Conservation (phyloP, 2,888 invertebrate genomes). For the Mongoloraphidia duomilia region DNA sequence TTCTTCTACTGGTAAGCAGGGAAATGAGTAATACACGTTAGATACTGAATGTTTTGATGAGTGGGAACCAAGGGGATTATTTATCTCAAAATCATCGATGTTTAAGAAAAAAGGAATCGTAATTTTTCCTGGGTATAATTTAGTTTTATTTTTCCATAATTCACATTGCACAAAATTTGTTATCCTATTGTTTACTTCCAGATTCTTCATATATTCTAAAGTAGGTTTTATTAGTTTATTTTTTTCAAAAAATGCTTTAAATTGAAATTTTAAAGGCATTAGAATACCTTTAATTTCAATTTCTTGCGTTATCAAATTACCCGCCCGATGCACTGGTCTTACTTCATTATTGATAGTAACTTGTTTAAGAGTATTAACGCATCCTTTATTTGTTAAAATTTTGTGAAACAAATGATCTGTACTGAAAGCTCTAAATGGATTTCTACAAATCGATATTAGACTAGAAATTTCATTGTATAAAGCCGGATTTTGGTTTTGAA, state of each 20-base stretch:
- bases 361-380: conserved; percentile 3
- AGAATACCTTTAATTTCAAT: conserved; percentile 9
- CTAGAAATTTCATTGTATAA: conserved; percentile 4
- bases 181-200: conserved; percentile 4
- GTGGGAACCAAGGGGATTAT: conserved; percentile 17
- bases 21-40: conserved; percentile 16
- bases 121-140: conserved; percentile 13
- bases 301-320: conserved; percentile 7
- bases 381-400: conserved; percentile 3
- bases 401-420: conserved; percentile 8
- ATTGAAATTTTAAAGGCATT: conserved; percentile 10
- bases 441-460: neutral
- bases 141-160: conserved; percentile 15
- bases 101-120: conserved; percentile 14
- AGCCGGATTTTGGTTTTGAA: conserved; percentile 3
- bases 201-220: conserved; percentile 3
- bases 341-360: conserved; percentile 7
- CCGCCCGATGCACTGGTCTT: conserved; percentile 1
- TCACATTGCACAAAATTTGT: conserved; percentile 15
- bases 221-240: conserved; percentile 5
- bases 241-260: conserved; percentile 10
- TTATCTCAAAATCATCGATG: conserved; percentile 18
- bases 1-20: conserved; percentile 13
- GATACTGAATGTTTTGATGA: conserved; percentile 13
- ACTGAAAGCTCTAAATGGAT: conserved; percentile 5